These are phyloP conservation scores for Etheostoma perlongum DNA, from an alignment of 2,797 vertebrate genomes.

Conservation along the genomic window DNA sequence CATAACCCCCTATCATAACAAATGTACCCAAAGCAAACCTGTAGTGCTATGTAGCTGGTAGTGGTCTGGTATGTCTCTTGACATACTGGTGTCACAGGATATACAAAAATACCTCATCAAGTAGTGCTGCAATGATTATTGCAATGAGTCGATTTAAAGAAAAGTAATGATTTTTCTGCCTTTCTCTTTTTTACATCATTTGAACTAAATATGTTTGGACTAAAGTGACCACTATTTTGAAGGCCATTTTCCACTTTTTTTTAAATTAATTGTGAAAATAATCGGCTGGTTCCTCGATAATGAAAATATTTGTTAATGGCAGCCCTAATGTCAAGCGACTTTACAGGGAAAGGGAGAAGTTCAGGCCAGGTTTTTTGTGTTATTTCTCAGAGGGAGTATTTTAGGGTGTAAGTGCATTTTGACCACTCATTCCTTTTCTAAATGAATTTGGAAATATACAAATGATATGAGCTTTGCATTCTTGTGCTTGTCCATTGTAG, in stretches of 20 bases:
- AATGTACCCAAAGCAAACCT: slow-evolving; percentile 23
- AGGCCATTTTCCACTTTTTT: neutral
- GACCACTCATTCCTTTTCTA: neutral
- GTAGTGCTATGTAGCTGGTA: slow-evolving; percentile 7
- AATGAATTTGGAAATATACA: neutral
- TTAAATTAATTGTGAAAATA: neutral
- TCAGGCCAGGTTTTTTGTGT: neutral
- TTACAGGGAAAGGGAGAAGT: neutral
- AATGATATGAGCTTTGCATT: neutral
- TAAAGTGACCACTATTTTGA: neutral
- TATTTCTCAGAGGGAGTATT: neutral
- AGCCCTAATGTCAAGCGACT: neutral
- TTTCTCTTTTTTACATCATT: slow-evolving; percentile 1
- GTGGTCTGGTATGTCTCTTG: neutral
- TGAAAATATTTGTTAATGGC: neutral
- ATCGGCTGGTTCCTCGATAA: neutral
- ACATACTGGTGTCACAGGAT: neutral
- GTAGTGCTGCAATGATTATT: neutral
- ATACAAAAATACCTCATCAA: neutral
- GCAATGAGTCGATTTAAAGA: neutral
- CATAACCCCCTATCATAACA: slow-evolving; percentile 15
- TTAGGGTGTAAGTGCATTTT: neutral
- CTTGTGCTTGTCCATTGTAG: neutral
- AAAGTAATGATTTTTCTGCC: neutral
- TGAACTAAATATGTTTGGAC: neutral